phyloP scores from a whole-genome alignment of 2,888 invertebrate genomes.

The Drosophila borborema region DNA sequence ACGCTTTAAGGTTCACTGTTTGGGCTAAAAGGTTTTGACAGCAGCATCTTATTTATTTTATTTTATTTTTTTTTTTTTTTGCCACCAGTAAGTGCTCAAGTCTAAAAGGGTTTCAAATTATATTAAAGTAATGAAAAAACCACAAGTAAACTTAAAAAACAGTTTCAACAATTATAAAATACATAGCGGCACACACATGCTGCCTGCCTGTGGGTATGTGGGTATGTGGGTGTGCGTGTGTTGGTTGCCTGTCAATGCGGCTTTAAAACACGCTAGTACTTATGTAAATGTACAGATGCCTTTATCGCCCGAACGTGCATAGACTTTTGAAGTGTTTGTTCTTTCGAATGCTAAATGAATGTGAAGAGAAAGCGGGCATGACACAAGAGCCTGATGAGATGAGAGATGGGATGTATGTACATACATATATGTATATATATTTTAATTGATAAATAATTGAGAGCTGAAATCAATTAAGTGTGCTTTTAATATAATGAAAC shows the following conservation, averaged over 20 bases:
- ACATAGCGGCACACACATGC: neutral
- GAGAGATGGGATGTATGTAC: neutral
- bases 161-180: constrained; percentile 6
- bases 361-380: neutral
- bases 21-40: constrained; percentile 38
- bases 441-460: neutral
- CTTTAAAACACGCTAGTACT: constrained; percentile 3
- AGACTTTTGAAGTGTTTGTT: constrained; percentile 7
- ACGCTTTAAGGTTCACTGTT: constrained; percentile 40
- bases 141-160: neutral
- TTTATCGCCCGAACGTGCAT: constrained; percentile 8
- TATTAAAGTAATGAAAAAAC: constrained; percentile 11
- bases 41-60: constrained; percentile 28
- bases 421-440: neutral
- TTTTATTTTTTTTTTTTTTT: neutral
- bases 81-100: constrained; percentile 18
- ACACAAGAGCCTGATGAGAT: neutral
- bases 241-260: neutral
- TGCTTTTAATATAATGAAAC: too few species aligned
- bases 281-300: constrained; percentile 8
- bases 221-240: neutral
- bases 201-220: too few species aligned
- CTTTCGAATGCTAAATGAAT: neutral
- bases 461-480: too few species aligned
- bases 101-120: constrained; percentile 35